Evolutionary conservation across 2,888 invertebrate genomes (phyloP).

Genomic region (Cheilosia vernalis): DNA sequence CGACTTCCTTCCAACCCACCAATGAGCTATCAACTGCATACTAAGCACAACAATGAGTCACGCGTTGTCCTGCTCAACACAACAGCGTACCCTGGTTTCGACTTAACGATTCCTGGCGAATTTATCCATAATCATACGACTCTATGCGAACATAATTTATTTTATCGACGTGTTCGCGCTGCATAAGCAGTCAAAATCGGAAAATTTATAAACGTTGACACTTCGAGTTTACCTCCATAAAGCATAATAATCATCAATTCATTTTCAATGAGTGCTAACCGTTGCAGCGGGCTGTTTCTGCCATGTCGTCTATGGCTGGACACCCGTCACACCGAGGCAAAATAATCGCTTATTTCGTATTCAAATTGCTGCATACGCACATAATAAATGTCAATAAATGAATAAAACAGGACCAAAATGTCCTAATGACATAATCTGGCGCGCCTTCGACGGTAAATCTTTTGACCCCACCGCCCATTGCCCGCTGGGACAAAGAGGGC

Average conservation of each 20-base stretch:
- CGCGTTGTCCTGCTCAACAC: not conserved
- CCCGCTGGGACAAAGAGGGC: not conserved
- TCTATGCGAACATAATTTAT: slow-evolving; percentile 35
- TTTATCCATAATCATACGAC: slow-evolving; percentile 35
- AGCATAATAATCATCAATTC: slow-evolving; percentile 56
- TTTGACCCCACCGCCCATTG: not conserved
- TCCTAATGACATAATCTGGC: slow-evolving; percentile 61
- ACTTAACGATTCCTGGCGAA: slow-evolving; percentile 13
- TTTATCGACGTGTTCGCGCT: not conserved
- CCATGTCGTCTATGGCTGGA: slow-evolving; percentile 23
- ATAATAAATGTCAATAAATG: slow-evolving; percentile 68
- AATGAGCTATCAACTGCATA: not conserved
- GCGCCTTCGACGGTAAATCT: slow-evolving; percentile 43
- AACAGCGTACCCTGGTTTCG: slow-evolving; percentile 9
- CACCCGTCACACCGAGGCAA: slow-evolving; percentile 27
- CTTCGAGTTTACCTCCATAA: slow-evolving; percentile 12
- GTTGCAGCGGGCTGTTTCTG: not conserved
- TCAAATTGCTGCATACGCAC: slow-evolving; percentile 68
- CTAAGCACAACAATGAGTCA: slow-evolving; percentile 6
- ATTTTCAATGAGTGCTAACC: slow-evolving; percentile 23
- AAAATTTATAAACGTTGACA: slow-evolving; percentile 45
- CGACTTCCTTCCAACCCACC: too few species aligned
- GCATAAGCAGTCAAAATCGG: slow-evolving; percentile 3
- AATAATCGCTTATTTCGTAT: slow-evolving; percentile 71
- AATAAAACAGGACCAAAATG: slow-evolving; percentile 61